These are phyloP conservation scores for Puffinus mauretanicus DNA, from an alignment of 2,113 vertebrate genomes.

Conservation along the genomic window DNA sequence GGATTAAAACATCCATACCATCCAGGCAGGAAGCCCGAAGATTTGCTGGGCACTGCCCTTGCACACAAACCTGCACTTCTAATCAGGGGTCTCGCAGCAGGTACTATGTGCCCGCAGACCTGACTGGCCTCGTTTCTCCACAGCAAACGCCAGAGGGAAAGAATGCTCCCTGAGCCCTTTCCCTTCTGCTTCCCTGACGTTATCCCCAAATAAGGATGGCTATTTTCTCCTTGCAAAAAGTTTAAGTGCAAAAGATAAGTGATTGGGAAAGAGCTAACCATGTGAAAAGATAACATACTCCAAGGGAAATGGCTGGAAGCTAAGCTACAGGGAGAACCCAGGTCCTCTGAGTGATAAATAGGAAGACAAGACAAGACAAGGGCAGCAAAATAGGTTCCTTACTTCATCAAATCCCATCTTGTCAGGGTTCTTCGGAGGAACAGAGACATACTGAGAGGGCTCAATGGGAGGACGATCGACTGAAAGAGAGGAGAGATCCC, in stretches of 20 bases:
- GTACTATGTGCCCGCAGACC: neutral
- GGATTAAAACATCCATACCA: neutral
- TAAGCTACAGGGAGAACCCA: neutral
- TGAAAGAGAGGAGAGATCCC: conserved; percentile 71
- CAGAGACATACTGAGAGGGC: conserved; percentile 82
- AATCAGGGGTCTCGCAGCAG: neutral
- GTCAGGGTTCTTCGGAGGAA: conserved; percentile 74
- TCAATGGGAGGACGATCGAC: conserved; percentile 87
- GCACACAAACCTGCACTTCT: neutral
- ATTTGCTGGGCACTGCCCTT: neutral
- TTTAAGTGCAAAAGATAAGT: neutral
- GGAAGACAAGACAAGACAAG: neutral
- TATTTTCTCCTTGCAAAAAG: neutral
- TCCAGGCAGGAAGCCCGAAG: neutral
- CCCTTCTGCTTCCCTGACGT: neutral
- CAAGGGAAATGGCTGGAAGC: neutral
- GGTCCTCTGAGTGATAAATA: neutral
- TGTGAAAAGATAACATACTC: neutral
- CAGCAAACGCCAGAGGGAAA: neutral
- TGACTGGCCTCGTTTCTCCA: neutral
- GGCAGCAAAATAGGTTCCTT: conserved; percentile 18
- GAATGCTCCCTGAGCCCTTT: neutral
- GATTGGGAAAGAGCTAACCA: neutral
- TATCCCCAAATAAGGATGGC: neutral
- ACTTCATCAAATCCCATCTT: conserved; percentile 94